Conservation (phyloP, 2,888 invertebrate species). For the Pyrgus malvae region DNA sequence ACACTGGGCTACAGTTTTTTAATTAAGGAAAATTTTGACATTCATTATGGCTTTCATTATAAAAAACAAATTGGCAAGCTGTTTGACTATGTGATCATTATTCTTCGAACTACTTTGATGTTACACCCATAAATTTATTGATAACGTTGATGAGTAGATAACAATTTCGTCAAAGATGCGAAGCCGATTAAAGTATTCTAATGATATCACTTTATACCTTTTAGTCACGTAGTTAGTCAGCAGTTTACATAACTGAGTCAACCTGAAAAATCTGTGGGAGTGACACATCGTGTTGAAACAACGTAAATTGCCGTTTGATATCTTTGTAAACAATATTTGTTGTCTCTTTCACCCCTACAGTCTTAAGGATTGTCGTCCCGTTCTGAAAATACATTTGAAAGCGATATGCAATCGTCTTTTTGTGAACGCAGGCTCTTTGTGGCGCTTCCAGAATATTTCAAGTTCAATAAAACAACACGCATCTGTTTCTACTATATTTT, state of each 20-base stretch:
- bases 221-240: constrained; percentile 54
- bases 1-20: constrained; percentile 17
- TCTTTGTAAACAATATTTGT: constrained; percentile 30
- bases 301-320: constrained; percentile 33
- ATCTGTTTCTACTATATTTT: constrained; percentile 63
- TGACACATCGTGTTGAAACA: constrained; percentile 50
- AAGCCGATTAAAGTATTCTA: constrained; percentile 47
- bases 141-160: constrained; percentile 50
- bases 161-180: constrained; percentile 53
- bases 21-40: too few species aligned
- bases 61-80: constrained; percentile 29
- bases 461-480: constrained; percentile 50
- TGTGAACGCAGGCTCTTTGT: constrained; percentile 46
- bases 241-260: constrained; percentile 64
- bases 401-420: constrained; percentile 43
- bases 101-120: constrained; percentile 23
- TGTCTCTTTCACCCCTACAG: constrained; percentile 11
- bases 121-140: constrained; percentile 44
- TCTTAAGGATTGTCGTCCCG: background rate
- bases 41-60: constrained; percentile 14
- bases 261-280: constrained; percentile 49
- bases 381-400: constrained; percentile 30
- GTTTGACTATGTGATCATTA: constrained; percentile 12
- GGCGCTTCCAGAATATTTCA: constrained; percentile 41
- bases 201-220: constrained; percentile 61